Evolutionary conservation across 2,888 invertebrate genomes (phyloP), one percentile per base, ranked within the genome.

Genomic region (Villa cingulata): DNA sequence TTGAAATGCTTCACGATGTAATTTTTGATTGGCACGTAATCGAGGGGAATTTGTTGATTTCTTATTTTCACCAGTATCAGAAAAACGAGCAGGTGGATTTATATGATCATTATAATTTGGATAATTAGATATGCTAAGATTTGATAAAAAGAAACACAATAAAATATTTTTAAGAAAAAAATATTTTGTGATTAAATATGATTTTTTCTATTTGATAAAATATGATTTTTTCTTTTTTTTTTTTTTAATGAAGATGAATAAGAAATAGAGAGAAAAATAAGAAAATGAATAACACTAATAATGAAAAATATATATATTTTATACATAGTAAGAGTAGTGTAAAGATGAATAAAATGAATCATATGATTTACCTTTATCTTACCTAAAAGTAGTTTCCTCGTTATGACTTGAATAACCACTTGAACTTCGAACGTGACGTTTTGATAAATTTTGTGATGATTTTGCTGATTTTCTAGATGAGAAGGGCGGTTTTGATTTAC

Each of bases 21-120:
- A 66, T 63, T 78, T 77, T 55, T 63, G 70, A 59, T 74, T 76
- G 64, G 64, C 63, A 62, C 70, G 70, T 59, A 70, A 62, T 53
- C 67, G 64, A 56, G 68, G 68, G 55, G 70, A 63, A 60, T 72
- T 63, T 65, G 55, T 57, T 62, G 63, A 61, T 65, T 62, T 57
- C 69, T 66, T 65, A n/a, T n/a, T n/a, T 53, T 71, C 68, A 56
- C 63, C 73, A 53, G 60, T 59, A 59, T 89, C 88, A 58, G 87
- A 86, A 76, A 89, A 89, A 55, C 87, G 80, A 62, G 83, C 80
- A 62, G 88, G 87, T 61, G 87, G 88, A 73, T 88, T 83, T 63
- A 86, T 83, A 70, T 83, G 80, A 62, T 85, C 84, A 74, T 80
- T 83, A 76, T 83, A 85, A 69, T 81, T 83, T 60, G 80, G 80